phyloP scores from a whole-genome alignment of 2,113 vertebrate genomes.

The Globicephala melas region DNA sequence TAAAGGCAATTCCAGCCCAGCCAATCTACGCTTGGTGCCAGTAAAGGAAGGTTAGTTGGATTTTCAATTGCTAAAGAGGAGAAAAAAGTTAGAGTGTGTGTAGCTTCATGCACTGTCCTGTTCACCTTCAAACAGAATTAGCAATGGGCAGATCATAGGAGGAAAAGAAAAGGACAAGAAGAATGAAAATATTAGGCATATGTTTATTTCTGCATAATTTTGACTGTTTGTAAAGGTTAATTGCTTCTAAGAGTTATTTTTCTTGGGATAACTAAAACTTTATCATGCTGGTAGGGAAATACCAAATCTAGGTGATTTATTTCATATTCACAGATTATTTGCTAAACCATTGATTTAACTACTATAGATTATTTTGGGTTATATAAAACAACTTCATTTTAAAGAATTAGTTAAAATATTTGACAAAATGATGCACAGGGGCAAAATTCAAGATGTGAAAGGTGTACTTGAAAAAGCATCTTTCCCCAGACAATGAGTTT shows the following conservation, averaged over 20 bases:
- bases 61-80: not conserved
- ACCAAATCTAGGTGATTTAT: not conserved
- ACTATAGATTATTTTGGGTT: not conserved
- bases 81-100: not conserved
- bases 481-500: not conserved
- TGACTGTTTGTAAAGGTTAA: not conserved
- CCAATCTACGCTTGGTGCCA: not conserved
- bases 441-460: not conserved
- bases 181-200: not conserved
- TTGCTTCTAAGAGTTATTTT: constrained; percentile 20
- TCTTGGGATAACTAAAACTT: not conserved
- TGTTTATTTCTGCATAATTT: not conserved
- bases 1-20: not conserved
- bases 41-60: not conserved
- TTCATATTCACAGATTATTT: constrained; percentile 3
- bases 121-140: not conserved
- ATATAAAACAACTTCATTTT: not conserved
- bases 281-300: not conserved
- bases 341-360: not conserved
- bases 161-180: not conserved
- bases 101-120: not conserved
- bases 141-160: not conserved
- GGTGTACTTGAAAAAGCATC: not conserved
- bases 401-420: not conserved
- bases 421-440: not conserved